Evolutionary conservation across 1,140 invertebrate species (phyloP).

Genomic region (Temnothorax nylanderi): DNA sequence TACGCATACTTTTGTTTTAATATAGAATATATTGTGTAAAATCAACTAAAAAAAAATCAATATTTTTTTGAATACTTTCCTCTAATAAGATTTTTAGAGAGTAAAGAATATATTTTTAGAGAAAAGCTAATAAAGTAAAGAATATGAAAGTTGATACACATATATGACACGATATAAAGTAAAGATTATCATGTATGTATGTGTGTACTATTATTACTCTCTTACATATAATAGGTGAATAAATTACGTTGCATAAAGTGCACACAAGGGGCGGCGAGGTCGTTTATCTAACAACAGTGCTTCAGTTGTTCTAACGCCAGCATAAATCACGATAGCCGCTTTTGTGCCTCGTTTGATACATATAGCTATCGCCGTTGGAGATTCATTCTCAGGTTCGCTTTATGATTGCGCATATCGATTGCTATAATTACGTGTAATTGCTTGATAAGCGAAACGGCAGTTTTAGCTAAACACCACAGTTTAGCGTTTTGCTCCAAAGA

Average conservation of each 20-base stretch:
- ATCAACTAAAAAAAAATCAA: neutral
- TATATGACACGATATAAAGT: neutral
- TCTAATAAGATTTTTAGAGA: neutral
- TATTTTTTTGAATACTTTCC: neutral
- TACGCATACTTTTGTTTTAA: neutral
- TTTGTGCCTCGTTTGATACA: constrained; percentile 18
- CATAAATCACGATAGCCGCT: constrained; percentile 27
- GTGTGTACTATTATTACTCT: constrained; percentile 17
- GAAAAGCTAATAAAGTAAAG: neutral
- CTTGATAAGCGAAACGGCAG: neutral
- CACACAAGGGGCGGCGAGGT: constrained; percentile 3
- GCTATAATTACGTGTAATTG: neutral
- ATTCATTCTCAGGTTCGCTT: neutral
- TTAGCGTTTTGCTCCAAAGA: neutral
- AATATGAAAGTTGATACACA: neutral
- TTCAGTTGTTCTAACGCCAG: constrained; percentile 15
- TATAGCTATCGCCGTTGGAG: neutral
- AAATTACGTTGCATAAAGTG: neutral
- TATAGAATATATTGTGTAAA: neutral
- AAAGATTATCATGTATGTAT: neutral
- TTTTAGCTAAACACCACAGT: neutral
- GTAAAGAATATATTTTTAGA: neutral
- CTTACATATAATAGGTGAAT: neutral
- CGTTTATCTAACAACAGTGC: constrained; percentile 22
- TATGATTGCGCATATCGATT: constrained; percentile 7